Conservation (phyloP, 1,140 invertebrate genomes). For the Propsilocerus akamusi region DNA sequence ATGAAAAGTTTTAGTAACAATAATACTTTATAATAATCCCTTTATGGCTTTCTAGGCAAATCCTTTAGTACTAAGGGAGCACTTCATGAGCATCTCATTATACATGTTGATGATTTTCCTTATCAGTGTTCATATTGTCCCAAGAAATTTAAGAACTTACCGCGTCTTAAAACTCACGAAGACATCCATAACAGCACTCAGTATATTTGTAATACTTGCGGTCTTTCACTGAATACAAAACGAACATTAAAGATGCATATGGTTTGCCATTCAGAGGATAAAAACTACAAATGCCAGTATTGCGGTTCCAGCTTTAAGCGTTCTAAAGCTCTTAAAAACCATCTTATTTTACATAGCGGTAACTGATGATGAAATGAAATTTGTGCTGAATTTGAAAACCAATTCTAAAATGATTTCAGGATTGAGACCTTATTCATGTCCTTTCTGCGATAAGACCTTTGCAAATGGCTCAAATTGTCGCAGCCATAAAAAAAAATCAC, state of each 20-base stretch:
- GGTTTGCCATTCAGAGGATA: constrained; percentile 24
- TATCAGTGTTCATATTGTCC: constrained; percentile 26
- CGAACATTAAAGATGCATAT: constrained; percentile 27
- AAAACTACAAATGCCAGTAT: constrained; percentile 24
- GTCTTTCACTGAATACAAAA: constrained; percentile 24
- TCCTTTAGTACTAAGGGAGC: constrained; percentile 25
- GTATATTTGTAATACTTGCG: constrained; percentile 26
- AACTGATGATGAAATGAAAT: neutral
- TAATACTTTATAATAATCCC: too few relatives aligned
- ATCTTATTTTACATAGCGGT: constrained; percentile 11
- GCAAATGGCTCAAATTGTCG: constrained; percentile 29
- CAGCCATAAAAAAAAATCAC: constrained; percentile 27
- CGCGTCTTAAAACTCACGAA: constrained; percentile 18
- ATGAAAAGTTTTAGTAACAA: too few relatives aligned
- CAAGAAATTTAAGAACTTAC: constrained; percentile 22
- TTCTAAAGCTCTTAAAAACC: constrained; percentile 17
- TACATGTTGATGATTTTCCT: constrained; percentile 28
- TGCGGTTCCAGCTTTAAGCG: constrained; percentile 21
- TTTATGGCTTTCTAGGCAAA: too few relatives aligned
- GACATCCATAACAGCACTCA: constrained; percentile 25
- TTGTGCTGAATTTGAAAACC: constrained; percentile 17
- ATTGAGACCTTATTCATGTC: constrained; percentile 26
- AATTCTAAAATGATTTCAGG: constrained; percentile 27
- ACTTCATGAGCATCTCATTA: constrained; percentile 26
- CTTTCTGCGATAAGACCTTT: constrained; percentile 27